Evolutionary conservation across 2,888 invertebrate species (phyloP).

Genomic region (Pycnomerus fuliginosus): DNA sequence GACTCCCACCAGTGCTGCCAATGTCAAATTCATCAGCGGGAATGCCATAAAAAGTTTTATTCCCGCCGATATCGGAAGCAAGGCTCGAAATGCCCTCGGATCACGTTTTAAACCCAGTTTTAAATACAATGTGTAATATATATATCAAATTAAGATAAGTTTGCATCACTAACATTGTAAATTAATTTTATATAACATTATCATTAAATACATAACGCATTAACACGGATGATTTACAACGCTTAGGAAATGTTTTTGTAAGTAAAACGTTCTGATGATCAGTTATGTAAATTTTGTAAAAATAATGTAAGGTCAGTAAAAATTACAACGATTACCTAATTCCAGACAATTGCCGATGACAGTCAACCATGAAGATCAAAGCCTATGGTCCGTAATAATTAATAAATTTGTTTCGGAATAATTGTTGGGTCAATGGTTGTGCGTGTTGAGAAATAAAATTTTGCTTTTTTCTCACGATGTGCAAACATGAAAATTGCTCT

Average conservation of each 20-base stretch:
- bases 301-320: constrained; percentile 16
- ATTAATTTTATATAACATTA: constrained; percentile 30
- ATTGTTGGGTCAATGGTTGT: constrained; percentile 21
- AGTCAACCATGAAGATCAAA: constrained; percentile 22
- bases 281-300: constrained; percentile 17
- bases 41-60: too few species aligned
- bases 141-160: constrained; percentile 19
- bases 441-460: constrained; percentile 13
- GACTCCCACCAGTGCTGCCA: too few species aligned
- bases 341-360: constrained; percentile 1
- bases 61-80: too few species aligned
- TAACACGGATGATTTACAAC: constrained; percentile 25
- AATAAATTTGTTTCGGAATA: constrained; percentile 13
- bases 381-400: constrained; percentile 14
- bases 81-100: too few species aligned
- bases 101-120: constrained; percentile 12
- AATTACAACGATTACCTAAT: constrained; percentile 5
- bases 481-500: too few species aligned
- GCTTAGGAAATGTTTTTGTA: constrained; percentile 26
- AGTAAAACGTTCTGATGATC: constrained; percentile 9
- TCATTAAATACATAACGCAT: constrained; percentile 26
- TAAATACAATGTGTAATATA: constrained; percentile 18
- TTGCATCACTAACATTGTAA: constrained; percentile 25
- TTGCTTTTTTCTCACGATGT: constrained; percentile 6
- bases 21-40: too few species aligned